These are phyloP conservation scores for Meandrusa payeni DNA, from an alignment of 2,888 invertebrate species.

Conservation along the genomic window DNA sequence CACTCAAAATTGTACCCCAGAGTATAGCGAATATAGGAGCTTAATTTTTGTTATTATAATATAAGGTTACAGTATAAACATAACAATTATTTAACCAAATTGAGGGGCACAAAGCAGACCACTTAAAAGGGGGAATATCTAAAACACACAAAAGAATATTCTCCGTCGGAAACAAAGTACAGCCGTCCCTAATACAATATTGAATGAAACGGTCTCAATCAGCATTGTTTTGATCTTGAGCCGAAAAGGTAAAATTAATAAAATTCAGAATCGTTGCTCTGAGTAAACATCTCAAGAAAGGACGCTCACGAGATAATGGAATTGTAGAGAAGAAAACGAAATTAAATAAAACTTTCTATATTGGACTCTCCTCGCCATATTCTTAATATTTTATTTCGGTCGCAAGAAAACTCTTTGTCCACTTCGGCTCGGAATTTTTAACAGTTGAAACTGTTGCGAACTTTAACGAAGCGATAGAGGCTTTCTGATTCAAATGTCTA, in stretches of 20 bases:
- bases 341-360: constrained; percentile 26
- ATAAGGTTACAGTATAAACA: too few species aligned
- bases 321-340: constrained; percentile 23
- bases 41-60: too few species aligned
- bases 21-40: too few species aligned
- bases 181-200: constrained; percentile 26
- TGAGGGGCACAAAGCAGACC: constrained; percentile 15
- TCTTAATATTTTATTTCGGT: constrained; percentile 20
- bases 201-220: constrained; percentile 25
- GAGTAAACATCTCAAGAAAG: constrained; percentile 26
- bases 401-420: constrained; percentile 15
- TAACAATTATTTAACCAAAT: too few species aligned
- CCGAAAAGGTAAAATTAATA: constrained; percentile 29
- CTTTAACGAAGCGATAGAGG: too few species aligned
- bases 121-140: constrained; percentile 19
- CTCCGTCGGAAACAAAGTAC: constrained; percentile 13
- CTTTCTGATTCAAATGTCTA: too few species aligned
- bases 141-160: constrained; percentile 20
- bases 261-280: constrained; percentile 25
- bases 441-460: too few species aligned
- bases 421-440: constrained; percentile 16
- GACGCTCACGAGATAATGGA: constrained; percentile 26
- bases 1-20: too few species aligned
- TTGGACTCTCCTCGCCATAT: constrained; percentile 14
- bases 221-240: constrained; percentile 25